Evolutionary conservation across 1,140 invertebrate genomes (phyloP), one percentile per base, ranked within the genome.

Genomic region (Riptortus pedestris): DNA sequence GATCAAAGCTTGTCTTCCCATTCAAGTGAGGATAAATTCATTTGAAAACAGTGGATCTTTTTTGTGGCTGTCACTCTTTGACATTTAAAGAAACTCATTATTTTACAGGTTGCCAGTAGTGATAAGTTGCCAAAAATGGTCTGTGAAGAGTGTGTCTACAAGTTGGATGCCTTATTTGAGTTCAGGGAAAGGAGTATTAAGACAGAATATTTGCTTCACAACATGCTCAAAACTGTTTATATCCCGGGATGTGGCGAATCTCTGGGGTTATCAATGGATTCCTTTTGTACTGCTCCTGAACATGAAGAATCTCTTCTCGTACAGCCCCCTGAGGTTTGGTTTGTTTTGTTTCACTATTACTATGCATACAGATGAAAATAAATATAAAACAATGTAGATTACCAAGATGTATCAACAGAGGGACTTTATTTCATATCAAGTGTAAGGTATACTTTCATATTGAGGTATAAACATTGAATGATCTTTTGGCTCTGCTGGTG

Each of bases 51-150:
- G 31, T 38, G 5, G 5, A 38, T 38, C 14, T 38, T 7, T 38
- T 38, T 38, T 38, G 31, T 14, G 14, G 14, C 14, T 43, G 18
- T 55, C 22, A 12, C n/a, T n/a, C n/a, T n/a, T n/a, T n/a, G n/a
- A n/a, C n/a, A 52, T 12, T 27, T n/a, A 62, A 62, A 22, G 47
- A 48, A 18, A 59, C 24, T 29, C 31, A 61, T 62, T 70, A 48
- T 64, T 48, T 68, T 68, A 12, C 66, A 82, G 81, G 76, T 82
- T 14, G 77, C 77, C n/a, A 73, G 78, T 69, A 73, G 72, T 16
- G 81, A 82, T 70, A 78, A 79, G 61, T 69, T 83, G 22, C 81
- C 81, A 26, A 83, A 83, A 75, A 75, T 81, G 65, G 74, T 83
- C 2, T 83, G 81, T 66, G 76, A 79, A 62, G 76, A 80, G 43